Percentiles rank a stretch among this genome's conserved stretches.
phyloP scores from a whole-genome alignment of 2,888 invertebrate genomes.

The Macrophya alboannulata region DNA sequence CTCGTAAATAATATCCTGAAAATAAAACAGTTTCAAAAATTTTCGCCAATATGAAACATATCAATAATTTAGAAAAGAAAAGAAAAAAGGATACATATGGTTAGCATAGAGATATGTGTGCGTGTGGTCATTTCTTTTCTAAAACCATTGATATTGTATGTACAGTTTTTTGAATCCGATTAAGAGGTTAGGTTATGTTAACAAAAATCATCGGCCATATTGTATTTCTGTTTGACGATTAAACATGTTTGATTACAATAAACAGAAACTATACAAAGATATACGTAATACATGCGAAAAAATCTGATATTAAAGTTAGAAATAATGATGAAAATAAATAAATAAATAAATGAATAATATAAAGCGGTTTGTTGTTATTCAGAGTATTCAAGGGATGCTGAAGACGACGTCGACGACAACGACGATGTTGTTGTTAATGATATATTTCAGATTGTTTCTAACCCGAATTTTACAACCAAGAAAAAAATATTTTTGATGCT shows the following conservation, averaged over 20 bases:
- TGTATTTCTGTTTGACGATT: not conserved
- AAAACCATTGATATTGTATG: not conserved
- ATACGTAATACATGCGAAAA: not conserved
- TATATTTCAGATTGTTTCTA: not conserved
- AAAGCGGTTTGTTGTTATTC: not conserved
- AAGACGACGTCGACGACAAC: not conserved
- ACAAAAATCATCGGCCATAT: not conserved
- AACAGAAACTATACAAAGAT: not conserved
- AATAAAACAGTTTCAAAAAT: not conserved
- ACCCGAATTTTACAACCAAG: not conserved
- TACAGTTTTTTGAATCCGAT: not conserved
- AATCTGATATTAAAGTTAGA: not conserved
- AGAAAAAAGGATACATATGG: too few relatives aligned
- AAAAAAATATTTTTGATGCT: not conserved
- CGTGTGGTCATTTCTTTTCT: not conserved
- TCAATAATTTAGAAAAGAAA: too few relatives aligned
- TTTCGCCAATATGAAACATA: too few relatives aligned
- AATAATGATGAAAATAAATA: not conserved
- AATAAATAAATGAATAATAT: not conserved
- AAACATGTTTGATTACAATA: constrained; percentile 1
- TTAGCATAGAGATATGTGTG: too few relatives aligned
- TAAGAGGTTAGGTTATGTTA: not conserved
- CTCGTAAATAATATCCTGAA: not conserved
- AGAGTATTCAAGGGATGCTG: not conserved
- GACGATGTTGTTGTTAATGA: not conserved